Evolutionary conservation across 2,113 vertebrate species (phyloP).

Genomic region (Arothron firmamentum): DNA sequence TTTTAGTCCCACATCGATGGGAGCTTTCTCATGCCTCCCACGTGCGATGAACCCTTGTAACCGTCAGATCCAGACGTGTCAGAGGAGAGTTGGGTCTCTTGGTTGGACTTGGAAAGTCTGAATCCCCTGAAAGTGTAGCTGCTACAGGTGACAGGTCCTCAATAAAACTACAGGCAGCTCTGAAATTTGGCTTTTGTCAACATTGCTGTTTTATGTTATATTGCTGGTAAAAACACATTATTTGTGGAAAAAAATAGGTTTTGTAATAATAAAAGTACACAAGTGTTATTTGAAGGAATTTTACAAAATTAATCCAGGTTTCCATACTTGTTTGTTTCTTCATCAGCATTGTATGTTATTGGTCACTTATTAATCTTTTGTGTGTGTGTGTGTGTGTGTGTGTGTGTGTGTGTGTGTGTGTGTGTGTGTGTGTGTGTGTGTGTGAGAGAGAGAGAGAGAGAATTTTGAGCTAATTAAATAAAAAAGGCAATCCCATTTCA

Average conservation of each 20-base stretch:
- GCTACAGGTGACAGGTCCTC: too few species aligned
- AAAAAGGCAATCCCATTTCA: conserved; percentile 85
- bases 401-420: too few species aligned
- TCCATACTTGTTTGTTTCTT: conserved; percentile 75
- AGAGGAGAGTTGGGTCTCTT: too few species aligned
- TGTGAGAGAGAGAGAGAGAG: too few species aligned
- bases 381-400: too few species aligned
- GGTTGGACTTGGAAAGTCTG: too few species aligned
- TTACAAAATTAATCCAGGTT: conserved; percentile 70
- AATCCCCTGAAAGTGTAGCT: too few species aligned
- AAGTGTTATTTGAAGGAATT: conserved; percentile 45
- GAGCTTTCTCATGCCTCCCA: conserved; percentile 24
- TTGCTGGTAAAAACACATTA: conserved; percentile 76
- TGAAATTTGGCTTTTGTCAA: too few species aligned
- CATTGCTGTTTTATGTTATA: conserved; percentile 48
- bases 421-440: too few species aligned
- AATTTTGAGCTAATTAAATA: conserved; percentile 94
- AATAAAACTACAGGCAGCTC: too few species aligned
- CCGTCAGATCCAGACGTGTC: too few species aligned
- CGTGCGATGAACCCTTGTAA: conserved; percentile 43
- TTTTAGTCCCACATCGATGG: conserved; percentile 18
- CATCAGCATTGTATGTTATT: conserved; percentile 85
- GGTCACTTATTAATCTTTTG: conserved; percentile 86
- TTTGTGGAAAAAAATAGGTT: too few species aligned
- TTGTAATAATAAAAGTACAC: not conserved